Base-by-base conservation (phyloP, 2,113 vertebrate genomes). In the Tichodroma muraria region DNA sequence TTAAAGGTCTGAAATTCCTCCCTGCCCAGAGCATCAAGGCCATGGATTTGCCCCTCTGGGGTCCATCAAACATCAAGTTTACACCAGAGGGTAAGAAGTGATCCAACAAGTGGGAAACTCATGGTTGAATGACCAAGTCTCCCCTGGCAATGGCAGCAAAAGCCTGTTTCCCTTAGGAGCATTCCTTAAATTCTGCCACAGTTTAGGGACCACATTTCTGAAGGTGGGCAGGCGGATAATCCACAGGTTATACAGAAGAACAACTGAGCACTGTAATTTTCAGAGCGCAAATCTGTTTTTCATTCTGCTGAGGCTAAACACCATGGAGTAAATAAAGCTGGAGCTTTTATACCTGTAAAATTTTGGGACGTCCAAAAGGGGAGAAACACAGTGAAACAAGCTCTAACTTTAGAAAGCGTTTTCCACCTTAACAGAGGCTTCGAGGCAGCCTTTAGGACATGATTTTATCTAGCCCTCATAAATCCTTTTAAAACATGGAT, bases 401-500 rank as follows among this genome's bases (percentile, higher is more conserved):
- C 44, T 92, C 33, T 7, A 73, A 82, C 38, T 70, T 82, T 6
- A 47, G 59, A 65, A 82, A 71, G 38, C 1, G 0, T 73, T 80
- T 88, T 80, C 89, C 44, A 92, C 75, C 78, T 85, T 82, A 60
- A 59, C 14, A 42, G n/a, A 82, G 84, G 27, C 50, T 94, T 47
- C 1, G 5, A 77, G 70, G 33, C 78, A 78, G 60, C 35, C 71
- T 88, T 83, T 81, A 69, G 86, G 61, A 53, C 19, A 33, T 18
- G 68, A 88, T 88, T 89, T 80, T 88, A 85, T 77, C 90, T 77
- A 61, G 28, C 45, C 30, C 21, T 90, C 75, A 40, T 71, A 91
- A 95, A 94, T 64, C 85, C 69, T 56, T 88, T 80, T 53, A 66
- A 60, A 89, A 71, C 85, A 72, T 59, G 88, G 68, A 25, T 11